Conservation (phyloP, 2,797 vertebrate genomes). For the Syncerus caffer region DNA sequence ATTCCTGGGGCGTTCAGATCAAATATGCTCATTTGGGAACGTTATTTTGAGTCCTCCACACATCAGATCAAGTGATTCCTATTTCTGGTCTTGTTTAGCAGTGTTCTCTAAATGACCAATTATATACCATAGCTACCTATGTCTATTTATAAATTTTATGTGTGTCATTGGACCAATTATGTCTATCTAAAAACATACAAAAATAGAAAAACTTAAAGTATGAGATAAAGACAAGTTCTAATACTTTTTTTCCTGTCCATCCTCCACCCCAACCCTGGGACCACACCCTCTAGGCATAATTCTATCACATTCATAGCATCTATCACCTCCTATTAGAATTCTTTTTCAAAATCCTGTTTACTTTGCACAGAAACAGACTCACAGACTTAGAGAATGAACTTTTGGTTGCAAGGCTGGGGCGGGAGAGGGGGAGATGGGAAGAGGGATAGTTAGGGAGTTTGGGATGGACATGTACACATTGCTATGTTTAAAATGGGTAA, state of each 20-base stretch:
- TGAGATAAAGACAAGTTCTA: neutral
- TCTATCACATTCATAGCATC: neutral
- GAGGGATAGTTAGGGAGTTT: neutral
- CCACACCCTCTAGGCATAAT: neutral
- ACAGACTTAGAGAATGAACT: neutral
- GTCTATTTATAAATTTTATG: neutral
- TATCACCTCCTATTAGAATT: neutral
- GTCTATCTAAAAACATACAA: neutral
- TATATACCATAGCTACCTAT: neutral
- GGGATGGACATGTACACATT: neutral
- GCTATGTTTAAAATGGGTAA: neutral
- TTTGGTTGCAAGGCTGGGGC: neutral
- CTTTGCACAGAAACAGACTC: neutral
- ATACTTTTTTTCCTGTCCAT: neutral
- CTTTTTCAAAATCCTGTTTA: neutral
- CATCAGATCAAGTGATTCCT: neutral
- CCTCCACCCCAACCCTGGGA: neutral
- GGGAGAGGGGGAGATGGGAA: fast-evolving
- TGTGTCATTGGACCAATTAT: neutral
- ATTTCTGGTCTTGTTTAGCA: neutral
- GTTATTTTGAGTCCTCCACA: neutral
- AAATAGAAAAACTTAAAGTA: neutral
- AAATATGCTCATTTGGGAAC: neutral
- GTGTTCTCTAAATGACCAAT: neutral
- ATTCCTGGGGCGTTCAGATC: neutral